Evolutionary conservation across 2,113 vertebrate genomes (phyloP).

Genomic region (Paramormyrops kingsleyae): DNA sequence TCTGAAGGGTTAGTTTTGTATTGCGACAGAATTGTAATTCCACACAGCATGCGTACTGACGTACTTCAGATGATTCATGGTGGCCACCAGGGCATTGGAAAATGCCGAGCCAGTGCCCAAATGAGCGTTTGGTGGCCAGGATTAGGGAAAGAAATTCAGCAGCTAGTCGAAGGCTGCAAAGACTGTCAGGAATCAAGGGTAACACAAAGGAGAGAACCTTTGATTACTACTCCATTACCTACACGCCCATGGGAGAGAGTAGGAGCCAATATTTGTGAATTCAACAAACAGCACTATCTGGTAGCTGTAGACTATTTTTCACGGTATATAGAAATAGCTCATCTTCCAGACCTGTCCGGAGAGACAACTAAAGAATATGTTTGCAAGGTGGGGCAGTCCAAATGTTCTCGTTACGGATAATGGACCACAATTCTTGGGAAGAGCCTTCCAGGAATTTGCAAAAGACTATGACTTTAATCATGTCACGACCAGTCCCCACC

Average conservation of each 20-base stretch:
- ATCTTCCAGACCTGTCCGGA: neutral
- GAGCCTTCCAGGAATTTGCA: neutral
- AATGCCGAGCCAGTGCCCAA: neutral
- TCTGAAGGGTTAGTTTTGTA: neutral
- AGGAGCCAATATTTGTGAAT: neutral
- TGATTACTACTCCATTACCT: neutral
- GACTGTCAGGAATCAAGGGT: neutral
- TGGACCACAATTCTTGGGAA: constrained; percentile 12
- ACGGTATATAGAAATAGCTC: constrained; percentile 2
- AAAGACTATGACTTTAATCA: constrained; percentile 13
- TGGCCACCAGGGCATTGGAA: neutral
- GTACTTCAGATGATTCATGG: no score
- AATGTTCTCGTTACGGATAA: constrained; percentile 16
- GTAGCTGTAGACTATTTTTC: neutral
- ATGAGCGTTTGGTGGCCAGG: neutral
- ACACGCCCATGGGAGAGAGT: neutral
- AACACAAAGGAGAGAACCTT: neutral
- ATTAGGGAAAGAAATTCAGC: neutral
- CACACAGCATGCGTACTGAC: neutral
- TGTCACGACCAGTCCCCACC: constrained; percentile 7
- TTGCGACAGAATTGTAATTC: neutral
- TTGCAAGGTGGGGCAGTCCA: constrained; percentile 19
- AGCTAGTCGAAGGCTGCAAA: neutral
- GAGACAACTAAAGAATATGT: neutral
- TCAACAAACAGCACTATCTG: neutral